A percentile compares a stretch with the other conserved stretches of the same genome.
Conservation (phyloP, 2,113 vertebrate genomes). For the Aspidoscelis tigris region DNA sequence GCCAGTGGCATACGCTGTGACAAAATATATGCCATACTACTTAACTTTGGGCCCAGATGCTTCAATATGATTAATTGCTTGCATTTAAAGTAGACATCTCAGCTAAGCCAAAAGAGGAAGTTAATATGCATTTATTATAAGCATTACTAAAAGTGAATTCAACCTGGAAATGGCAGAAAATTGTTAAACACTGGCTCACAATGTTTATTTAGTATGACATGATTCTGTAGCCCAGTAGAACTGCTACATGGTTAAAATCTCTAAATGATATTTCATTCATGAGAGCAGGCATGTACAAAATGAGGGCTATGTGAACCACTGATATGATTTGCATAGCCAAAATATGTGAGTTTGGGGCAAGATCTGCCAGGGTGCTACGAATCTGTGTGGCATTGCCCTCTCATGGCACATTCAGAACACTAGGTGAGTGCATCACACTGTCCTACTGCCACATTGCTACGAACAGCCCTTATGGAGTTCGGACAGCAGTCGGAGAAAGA, state of each 20-base stretch:
- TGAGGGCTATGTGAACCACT: background rate
- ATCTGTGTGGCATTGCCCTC: too few relatives aligned
- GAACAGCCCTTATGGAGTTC: too few relatives aligned
- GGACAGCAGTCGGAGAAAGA: too few relatives aligned
- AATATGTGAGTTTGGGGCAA: background rate
- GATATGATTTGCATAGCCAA: background rate
- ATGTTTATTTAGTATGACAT: background rate
- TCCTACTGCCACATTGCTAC: too few relatives aligned
- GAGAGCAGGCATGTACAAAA: background rate
- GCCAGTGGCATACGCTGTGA: background rate
- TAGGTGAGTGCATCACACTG: too few relatives aligned
- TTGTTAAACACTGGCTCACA: background rate
- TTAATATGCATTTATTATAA: background rate
- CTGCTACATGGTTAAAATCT: too few relatives aligned
- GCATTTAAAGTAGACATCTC: background rate
- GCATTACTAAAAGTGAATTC: background rate
- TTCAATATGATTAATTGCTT: background rate
- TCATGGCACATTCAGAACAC: too few relatives aligned
- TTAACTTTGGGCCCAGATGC: background rate
- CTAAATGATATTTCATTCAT: background rate
- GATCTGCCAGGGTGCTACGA: background rate
- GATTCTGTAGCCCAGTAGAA: background rate
- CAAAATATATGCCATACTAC: background rate
- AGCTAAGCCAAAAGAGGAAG: background rate
- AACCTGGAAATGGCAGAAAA: background rate